Evolutionary conservation across 2,797 vertebrate genomes (phyloP), one percentile per base, ranked within the genome.

Genomic region (Chaunax sp.): DNA sequence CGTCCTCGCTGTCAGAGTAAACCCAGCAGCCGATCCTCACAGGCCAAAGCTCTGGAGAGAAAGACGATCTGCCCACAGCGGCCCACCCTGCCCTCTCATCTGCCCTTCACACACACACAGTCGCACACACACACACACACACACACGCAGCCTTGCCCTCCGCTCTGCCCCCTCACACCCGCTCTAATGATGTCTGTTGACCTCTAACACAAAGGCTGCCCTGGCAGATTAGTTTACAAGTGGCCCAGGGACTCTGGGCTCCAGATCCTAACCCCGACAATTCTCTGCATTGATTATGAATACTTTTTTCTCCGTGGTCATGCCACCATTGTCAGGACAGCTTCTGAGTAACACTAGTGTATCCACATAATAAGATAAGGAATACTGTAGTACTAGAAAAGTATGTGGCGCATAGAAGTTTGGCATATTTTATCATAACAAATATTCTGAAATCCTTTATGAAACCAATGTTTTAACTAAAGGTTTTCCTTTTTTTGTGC

Each of bases 151-250:
- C 63, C 68, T 57, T 83, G 75, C 83, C 82, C 85, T 84, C 71
- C 76, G 85, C 78, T 87, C 78, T 92, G 87, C 88, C 90, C 92
- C 88, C 77, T 63, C 81, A 90, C 88, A 78, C 82, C 80, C 69
- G 37, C 79, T 83, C 77, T 88, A 92, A 92, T 86, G 77, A 90
- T 90, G 89, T 89, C 88, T 90, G 88, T 86, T 94, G 92, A 93
- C 93, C 93, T 93, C 89, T 91, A 87, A 86, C 90, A 92, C 87
- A 79, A 85, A 81, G 77, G 83, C 88, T 87, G 87, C 72, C 88
- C 86, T 89, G 84, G 67, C 75, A 92, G 90, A 92, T 92, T 91
- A 90, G 89, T 90, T 91, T 90, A 90, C 89, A 90, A 91, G 87
- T 89, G 89, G 88, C 85, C 89, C 33, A 62, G 85, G 84, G 90